phyloP scores from a whole-genome alignment of 2,888 invertebrate genomes.

The Drosophila anomalata region DNA sequence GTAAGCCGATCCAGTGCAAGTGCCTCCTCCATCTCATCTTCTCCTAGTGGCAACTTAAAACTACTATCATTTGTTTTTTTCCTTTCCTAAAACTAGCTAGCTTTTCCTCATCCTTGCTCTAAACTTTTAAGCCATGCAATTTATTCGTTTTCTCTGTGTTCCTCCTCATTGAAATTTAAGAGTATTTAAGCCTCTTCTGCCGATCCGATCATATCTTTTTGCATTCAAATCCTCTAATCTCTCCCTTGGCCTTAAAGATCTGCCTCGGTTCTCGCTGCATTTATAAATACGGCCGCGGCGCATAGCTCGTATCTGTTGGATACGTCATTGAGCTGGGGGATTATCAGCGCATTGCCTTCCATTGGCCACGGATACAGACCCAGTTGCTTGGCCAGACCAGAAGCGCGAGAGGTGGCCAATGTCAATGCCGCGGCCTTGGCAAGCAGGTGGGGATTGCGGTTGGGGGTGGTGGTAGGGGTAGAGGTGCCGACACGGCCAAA shows the following conservation, averaged over 20 bases:
- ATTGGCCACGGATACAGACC: slow-evolving; percentile 3
- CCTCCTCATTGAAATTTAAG: not conserved
- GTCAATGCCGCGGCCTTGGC: slow-evolving; percentile 47
- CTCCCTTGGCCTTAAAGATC: slow-evolving; percentile 13
- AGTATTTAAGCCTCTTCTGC: slow-evolving; percentile 3
- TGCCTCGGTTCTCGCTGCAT: slow-evolving; percentile 18
- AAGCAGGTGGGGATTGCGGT: slow-evolving; percentile 2
- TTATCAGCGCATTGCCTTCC: slow-evolving; percentile 31
- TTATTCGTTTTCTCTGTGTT: not conserved
- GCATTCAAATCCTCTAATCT: slow-evolving; percentile 27
- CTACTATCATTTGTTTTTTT: no score
- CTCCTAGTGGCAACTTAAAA: no score
- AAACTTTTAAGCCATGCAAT: not conserved
- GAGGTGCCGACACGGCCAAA: slow-evolving; percentile 2
- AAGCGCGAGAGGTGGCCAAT: slow-evolving; percentile 34
- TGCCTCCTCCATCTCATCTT: no score
- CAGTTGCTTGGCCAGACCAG: slow-evolving; percentile 14
- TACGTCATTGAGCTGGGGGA: slow-evolving; percentile 34
- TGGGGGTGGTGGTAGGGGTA: not conserved
- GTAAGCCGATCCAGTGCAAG: no score
- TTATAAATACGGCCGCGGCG: slow-evolving; percentile 35
- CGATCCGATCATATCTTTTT: slow-evolving; percentile 8
- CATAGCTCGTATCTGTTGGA: slow-evolving; percentile 19
- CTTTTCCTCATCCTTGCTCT: not conserved
- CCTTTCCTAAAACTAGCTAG: not conserved